Evolutionary conservation across 2,888 invertebrate species (phyloP).

Genomic region (Stenotaenia linearis): DNA sequence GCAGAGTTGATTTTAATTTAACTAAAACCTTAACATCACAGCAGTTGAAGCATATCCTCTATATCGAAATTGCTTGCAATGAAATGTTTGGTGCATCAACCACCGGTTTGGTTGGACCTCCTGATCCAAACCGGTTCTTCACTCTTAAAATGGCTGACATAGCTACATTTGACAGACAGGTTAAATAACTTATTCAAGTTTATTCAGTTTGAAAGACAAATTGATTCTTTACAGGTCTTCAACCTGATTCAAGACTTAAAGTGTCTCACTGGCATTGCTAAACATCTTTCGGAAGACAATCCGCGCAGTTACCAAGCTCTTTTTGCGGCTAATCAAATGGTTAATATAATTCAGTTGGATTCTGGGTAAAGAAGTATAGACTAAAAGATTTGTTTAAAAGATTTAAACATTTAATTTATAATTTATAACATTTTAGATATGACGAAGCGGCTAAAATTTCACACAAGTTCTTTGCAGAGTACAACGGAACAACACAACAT

Average conservation of each 20-base stretch:
- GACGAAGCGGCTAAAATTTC: conserved; percentile 45
- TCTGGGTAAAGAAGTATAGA: neutral
- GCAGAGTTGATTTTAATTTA: conserved; percentile 43
- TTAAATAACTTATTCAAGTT: neutral
- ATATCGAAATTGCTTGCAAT: conserved; percentile 53
- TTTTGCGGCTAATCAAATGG: conserved; percentile 50
- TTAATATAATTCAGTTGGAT: conserved; percentile 43
- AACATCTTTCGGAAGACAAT: conserved; percentile 45
- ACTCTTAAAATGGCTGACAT: conserved; percentile 47
- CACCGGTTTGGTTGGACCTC: conserved; percentile 47
- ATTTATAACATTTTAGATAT: neutral
- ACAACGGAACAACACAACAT: conserved; percentile 49
- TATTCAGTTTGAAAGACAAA: neutral
- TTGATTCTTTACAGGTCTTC: conserved; percentile 41
- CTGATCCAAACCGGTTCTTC: conserved; percentile 46
- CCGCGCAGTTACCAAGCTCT: conserved; percentile 50
- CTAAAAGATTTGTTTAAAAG: too few relatives aligned
- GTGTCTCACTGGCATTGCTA: conserved; percentile 48
- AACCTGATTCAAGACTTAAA: conserved; percentile 49
- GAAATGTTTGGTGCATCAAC: conserved; percentile 50
- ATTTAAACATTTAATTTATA: neutral
- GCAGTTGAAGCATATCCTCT: conserved; percentile 41
- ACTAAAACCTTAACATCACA: conserved; percentile 37
- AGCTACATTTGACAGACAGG: conserved; percentile 46
- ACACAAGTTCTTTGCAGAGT: conserved; percentile 47